Conservation (phyloP, 2,113 vertebrate species). For the Alethe diademata region DNA sequence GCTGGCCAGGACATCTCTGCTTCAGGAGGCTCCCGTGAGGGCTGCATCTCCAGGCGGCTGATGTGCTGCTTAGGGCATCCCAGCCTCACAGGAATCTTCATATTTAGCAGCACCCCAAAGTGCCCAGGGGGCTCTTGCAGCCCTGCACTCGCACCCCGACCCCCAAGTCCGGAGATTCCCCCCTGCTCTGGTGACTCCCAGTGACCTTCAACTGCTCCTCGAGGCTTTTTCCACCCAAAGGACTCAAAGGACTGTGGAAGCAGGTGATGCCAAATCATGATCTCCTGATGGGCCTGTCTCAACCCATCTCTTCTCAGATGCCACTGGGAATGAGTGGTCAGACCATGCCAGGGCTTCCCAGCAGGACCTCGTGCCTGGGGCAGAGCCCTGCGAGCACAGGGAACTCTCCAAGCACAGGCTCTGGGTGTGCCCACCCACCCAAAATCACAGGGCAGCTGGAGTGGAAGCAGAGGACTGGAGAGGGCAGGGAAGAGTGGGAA, state of each 20-base stretch:
- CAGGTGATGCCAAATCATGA: neutral
- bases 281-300: neutral
- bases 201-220: neutral
- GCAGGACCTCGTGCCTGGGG: accelerated
- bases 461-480: constrained; percentile 29
- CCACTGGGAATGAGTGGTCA: neutral
- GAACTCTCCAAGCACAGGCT: neutral
- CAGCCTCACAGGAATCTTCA: neutral
- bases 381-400: neutral
- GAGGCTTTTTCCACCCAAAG: neutral
- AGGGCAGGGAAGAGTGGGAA: neutral
- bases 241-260: neutral
- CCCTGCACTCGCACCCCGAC: accelerated
- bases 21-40: neutral
- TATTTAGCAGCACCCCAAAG: neutral
- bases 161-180: neutral
- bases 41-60: neutral
- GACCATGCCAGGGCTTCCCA: neutral
- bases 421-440: neutral
- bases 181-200: neutral
- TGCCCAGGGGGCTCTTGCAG: neutral
- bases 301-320: neutral
- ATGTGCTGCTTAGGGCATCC: neutral
- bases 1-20: neutral
- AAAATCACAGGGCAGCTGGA: neutral